Conservation (phyloP, 2,797 vertebrate species). For the Acanthurus tractus region DNA sequence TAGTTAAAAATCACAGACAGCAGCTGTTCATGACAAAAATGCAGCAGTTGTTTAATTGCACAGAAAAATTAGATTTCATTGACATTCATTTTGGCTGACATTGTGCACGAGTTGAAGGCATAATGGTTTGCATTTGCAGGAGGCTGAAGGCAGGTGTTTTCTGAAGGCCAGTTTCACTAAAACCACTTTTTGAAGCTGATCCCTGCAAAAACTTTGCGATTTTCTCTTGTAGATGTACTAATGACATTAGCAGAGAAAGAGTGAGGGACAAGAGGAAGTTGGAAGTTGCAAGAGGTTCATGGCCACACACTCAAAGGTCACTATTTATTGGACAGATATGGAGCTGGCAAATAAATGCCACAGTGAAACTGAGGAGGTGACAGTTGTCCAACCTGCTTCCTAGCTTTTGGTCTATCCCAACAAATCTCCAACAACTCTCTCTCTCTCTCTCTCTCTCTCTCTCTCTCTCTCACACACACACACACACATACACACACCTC, state of each 20-base stretch:
- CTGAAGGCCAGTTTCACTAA: background rate
- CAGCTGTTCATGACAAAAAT: conserved; percentile 28
- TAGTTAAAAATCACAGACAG: conserved; percentile 4
- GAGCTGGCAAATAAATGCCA: conserved; percentile 57
- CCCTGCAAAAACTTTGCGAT: background rate
- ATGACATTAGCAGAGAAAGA: conserved; percentile 10
- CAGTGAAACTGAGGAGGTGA: conserved; percentile 56
- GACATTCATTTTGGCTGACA: conserved; percentile 10
- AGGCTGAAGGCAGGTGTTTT: conserved; percentile 18
- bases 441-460: background rate
- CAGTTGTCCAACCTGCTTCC: conserved; percentile 44
- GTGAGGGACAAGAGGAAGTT: conserved; percentile 16
- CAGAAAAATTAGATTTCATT: conserved; percentile 22
- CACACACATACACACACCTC: background rate
- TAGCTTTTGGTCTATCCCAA: conserved; percentile 30
- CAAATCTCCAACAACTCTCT: background rate
- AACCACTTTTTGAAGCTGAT: background rate
- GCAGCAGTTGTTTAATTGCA: conserved; percentile 22
- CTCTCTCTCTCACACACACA: background rate
- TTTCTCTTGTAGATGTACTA: background rate
- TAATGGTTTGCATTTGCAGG: conserved; percentile 8
- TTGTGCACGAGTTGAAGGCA: background rate
- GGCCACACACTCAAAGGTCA: conserved; percentile 57
- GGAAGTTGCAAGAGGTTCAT: conserved; percentile 27
- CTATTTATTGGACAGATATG: conserved; percentile 52